Base-by-base conservation (phyloP, 2,113 vertebrate genomes). In the Thoracochromis brauschi region DNA sequence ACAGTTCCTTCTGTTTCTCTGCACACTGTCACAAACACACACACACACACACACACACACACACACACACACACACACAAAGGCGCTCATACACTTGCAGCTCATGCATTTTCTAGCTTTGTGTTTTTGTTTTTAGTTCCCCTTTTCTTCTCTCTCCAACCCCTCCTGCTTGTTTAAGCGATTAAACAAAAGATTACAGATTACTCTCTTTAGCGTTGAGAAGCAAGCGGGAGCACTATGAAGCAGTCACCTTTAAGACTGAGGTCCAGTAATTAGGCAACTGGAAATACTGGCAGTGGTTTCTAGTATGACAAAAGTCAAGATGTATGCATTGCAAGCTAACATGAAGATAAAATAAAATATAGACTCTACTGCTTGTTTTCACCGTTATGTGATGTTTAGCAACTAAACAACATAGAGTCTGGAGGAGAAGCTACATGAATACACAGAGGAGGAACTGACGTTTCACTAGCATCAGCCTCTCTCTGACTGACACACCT, bases 141-240 rank as follows among this genome's bases (percentile, higher is more conserved):
- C 35, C 47, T 82, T 49, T 60, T 53, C 29, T 51, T 75, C 71
- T 60, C 83, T 58, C 45, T 35, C 35, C 60, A 47, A 80, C 89
- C 83, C 82, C 85, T 94, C 81, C 82, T 58, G 17, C 31, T 63
- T 63, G 58, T 63, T 35, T 35, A 42, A 81, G 83, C 92, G 92
- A 95, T 91, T 92, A 91, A 90, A 94, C 89, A 91, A 93, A 87
- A 85, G 83, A 92, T 90, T 91, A 91, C 92, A 94, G 90, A 94
- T 89, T 84, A 81, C 85, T 86, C 88, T 90, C 85, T 93, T 94
- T 89, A 90, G 87, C 54, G 24, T 4, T 21, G 63, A 90, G 83
- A 80, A 87, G 87, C 87, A 8, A 53, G 49, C 85, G 85, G 87
- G 91, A 87, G 89, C 86, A 38, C 54, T 63, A 53, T 68, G 80